Conservation (phyloP, 2,888 invertebrate species). For the Entomobrya multifasciata region DNA sequence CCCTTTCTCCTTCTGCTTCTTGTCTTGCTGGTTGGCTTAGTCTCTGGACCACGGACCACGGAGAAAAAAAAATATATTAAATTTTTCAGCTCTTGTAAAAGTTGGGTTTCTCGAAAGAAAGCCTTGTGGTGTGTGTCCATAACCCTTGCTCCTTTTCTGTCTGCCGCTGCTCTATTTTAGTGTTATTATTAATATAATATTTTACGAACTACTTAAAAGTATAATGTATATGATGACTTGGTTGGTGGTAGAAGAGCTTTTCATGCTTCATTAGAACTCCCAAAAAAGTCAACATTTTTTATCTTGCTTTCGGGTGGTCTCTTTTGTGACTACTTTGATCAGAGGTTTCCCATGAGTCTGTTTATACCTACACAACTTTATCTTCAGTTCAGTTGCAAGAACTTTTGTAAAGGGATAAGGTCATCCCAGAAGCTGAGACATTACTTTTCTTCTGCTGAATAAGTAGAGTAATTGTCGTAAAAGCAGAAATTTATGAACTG, state of each 20-base stretch:
- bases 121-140: neutral
- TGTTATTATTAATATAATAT: slow-evolving; percentile 12
- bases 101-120: slow-evolving; percentile 19
- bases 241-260: slow-evolving; percentile 1
- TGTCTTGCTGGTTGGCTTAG: neutral
- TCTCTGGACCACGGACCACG: neutral
- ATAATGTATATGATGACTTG: neutral
- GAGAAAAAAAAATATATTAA: slow-evolving; percentile 11
- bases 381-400: no score
- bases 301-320: neutral
- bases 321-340: no score
- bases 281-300: slow-evolving; percentile 33
- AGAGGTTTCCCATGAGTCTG: no score
- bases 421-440: no score
- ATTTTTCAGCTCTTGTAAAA: neutral
- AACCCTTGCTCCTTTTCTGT: no score
- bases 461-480: slow-evolving; percentile 46
- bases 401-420: no score
- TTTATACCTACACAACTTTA: no score
- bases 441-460: slow-evolving; percentile 10
- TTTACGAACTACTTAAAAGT: slow-evolving; percentile 14
- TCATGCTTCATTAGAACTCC: slow-evolving; percentile 46
- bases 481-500: slow-evolving; percentile 66
- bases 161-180: neutral
- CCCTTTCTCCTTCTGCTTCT: neutral